Evolutionary conservation across 2,797 vertebrate genomes (phyloP), one percentile per base, ranked within the genome.

Genomic region (Mormyrus hasselquistii): DNA sequence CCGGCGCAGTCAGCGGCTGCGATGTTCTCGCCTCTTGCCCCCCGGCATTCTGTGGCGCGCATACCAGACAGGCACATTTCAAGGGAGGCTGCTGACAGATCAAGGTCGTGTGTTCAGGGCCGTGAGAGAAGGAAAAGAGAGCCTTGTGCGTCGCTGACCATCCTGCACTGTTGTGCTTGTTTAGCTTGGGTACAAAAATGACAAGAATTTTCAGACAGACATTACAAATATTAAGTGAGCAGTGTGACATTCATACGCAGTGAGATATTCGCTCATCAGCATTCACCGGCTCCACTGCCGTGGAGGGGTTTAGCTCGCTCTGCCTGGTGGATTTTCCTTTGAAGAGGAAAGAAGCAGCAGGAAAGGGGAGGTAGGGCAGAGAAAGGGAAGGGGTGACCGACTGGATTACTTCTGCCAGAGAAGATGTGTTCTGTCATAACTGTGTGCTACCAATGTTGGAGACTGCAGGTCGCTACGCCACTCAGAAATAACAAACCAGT

Each of bases 241-340:
- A 34, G 76, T 82, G 7, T 47, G 41, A 82, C 76, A 82, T 47
- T 82, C 76, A 82, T 44, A 82, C 41, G 2, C 76, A 19, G 76
- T 22, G 19, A 82, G 47, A 83, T 52, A 52, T 52, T 52, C 49
- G 25, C 83, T 85, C 49, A 85, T 85, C 83, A 85, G 83, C 83
- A 85, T 85, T 85, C 83, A 85, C 47, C 5, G 49, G 44, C 83
- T 29, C 9, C n/a, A 14, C 83, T 50, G 10, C 49, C 1, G 49
- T 52, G 76, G 76, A 41, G 38, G 19, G 73, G 41, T 44, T 82
- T 47, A 82, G 76, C 76, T 79, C 2, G 16, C 73, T 44, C 76
- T 82, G 73, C 73, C 73, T 79, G 73, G 34, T 79, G 76, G 76
- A 82, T 82, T 82, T 82, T 8, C 7, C 76, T 82, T 82, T 82